Conservation (phyloP, 2,113 vertebrate species). For the Sarotherodon lohbergeri region DNA sequence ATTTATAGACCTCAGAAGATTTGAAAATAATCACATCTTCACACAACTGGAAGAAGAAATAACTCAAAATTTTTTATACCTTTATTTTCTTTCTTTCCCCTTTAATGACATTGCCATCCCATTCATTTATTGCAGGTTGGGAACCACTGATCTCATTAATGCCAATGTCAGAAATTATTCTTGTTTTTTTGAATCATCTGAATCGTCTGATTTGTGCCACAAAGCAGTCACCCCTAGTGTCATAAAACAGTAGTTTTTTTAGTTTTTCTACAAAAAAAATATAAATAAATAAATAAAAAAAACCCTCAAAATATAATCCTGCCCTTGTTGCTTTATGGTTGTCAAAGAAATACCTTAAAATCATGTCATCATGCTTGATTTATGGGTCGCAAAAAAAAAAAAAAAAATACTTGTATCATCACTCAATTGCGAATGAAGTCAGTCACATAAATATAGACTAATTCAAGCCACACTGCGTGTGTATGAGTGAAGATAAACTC, state of each 20-base stretch:
- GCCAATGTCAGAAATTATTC: background rate
- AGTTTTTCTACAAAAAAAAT: background rate
- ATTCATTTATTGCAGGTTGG: background rate
- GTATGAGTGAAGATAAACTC: constrained; percentile 23
- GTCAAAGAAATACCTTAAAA: background rate
- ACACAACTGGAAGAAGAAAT: background rate
- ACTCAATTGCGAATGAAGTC: background rate
- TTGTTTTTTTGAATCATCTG: background rate
- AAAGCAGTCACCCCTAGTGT: background rate
- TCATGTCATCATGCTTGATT: background rate
- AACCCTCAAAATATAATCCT: background rate
- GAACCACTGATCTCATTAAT: background rate
- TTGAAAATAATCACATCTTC: background rate
- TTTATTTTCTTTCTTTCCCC: background rate
- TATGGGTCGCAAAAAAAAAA: background rate
- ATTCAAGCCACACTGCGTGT: background rate
- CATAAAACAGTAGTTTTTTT: background rate
- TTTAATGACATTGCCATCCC: background rate
- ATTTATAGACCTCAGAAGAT: background rate
- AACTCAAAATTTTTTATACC: background rate
- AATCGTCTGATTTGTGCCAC: background rate
- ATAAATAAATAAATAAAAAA: rapidly evolving
- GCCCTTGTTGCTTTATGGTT: background rate
- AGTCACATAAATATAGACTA: background rate
- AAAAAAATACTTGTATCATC: background rate